Conservation (phyloP, 2,797 vertebrate species). For the Coranthus polyacanthus region DNA sequence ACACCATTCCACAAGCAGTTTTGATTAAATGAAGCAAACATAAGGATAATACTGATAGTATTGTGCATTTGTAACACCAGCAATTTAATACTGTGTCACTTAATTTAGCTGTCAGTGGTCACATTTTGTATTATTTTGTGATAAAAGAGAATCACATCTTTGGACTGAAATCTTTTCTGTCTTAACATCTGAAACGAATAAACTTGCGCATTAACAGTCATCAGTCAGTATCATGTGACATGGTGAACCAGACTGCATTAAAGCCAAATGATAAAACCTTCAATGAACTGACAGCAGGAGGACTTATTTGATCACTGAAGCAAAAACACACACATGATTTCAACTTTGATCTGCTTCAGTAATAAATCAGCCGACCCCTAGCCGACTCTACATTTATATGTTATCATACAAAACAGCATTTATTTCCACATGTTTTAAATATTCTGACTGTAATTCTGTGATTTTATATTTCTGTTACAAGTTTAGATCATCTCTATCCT, state of each 20-base stretch:
- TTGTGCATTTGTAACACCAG: not conserved
- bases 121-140: conserved; percentile 11
- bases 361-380: not conserved
- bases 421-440: not conserved
- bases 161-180: conserved; percentile 3
- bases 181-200: conserved; percentile 24
- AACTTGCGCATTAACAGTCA: conserved; percentile 26
- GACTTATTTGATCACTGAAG: conserved; percentile 8
- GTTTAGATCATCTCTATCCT: not conserved
- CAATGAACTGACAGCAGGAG: not conserved
- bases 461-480: not conserved
- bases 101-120: not conserved
- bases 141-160: conserved; percentile 27
- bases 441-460: not conserved
- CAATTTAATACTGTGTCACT: not conserved
- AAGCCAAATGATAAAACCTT: conserved; percentile 28
- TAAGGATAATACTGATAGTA: no score
- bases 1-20: not conserved
- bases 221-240: conserved; percentile 30
- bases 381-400: not conserved
- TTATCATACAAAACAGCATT: not conserved
- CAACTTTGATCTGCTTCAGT: not conserved
- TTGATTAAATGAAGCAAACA: no score
- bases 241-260: conserved; percentile 37
- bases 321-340: conserved; percentile 8